A percentile compares a stretch with the other conserved stretches of the same genome.
phyloP scores from a whole-genome alignment of 2,888 invertebrate species.

The Axea sp. region DNA sequence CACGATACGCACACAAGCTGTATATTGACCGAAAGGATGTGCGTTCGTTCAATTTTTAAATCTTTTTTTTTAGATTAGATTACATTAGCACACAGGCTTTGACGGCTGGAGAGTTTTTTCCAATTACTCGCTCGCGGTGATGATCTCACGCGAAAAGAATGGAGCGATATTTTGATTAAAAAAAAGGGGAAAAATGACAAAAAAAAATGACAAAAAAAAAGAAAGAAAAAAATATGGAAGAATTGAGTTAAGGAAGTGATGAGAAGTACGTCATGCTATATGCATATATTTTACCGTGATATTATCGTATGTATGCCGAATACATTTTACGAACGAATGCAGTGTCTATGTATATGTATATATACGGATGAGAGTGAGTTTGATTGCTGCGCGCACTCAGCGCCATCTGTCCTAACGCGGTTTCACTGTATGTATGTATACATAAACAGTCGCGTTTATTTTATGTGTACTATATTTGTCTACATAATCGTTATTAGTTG shows the following conservation, averaged over 20 bases:
- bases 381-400: constrained; percentile 21
- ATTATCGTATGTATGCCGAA: constrained; percentile 73
- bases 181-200: constrained; percentile 4
- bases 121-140: constrained; percentile 64
- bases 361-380: constrained; percentile 39
- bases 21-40: constrained; percentile 18
- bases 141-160: constrained; percentile 43
- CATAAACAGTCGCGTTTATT: constrained; percentile 61
- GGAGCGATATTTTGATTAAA: constrained; percentile 47
- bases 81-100: constrained; percentile 39
- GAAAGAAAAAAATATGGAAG: background rate
- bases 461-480: constrained; percentile 77
- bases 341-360: constrained; percentile 45
- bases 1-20: constrained; percentile 55
- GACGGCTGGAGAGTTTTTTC: constrained; percentile 64
- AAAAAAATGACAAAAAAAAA: background rate
- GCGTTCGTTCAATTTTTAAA: constrained; percentile 12
- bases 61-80: constrained; percentile 1
- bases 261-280: constrained; percentile 68
- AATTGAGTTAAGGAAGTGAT: background rate
- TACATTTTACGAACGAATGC: constrained; percentile 68
- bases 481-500: constrained; percentile 78
- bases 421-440: constrained; percentile 70
- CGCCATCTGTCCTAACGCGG: constrained; percentile 42
- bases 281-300: constrained; percentile 73